Base-by-base conservation (phyloP, 2,113 vertebrate genomes). In the Pterocles gutturalis region DNA sequence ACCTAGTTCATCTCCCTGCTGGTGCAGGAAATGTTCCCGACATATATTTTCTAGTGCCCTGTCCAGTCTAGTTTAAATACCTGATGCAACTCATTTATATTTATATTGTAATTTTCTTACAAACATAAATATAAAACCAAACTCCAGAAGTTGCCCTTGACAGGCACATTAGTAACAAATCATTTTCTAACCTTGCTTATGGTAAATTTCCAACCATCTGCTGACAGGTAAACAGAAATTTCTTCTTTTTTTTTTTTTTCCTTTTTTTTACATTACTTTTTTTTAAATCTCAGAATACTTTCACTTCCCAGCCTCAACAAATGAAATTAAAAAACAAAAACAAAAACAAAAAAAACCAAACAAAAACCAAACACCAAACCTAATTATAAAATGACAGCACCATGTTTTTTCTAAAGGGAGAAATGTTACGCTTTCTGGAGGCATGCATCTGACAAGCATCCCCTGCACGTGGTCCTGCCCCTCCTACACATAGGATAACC, bases 111-210 rank as follows among this genome's bases (percentile, higher is more conserved):
- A 96, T 98, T 97, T 96, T 94, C 94, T 97, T 96, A 94, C 91
- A 95, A 92, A 93, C 87, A 91, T 96, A 97, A 97, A 96, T 97
- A 96, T 94, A 98, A 98, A 97, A 86, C 94, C 90, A 96, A 97
- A 97, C 96, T 96, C 93, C 93, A 95, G 97, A 96, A 94, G 17
- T 92, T 97, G 90, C 94, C 89, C 97, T 98, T 97, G 94, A 97
- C 93, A 94, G 89, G 61, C 69, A 81, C 67, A 93, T 69, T 96
- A 91, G 94, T 96, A 98, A 97, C 97, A 96, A 97, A 96, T 96
- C 95, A 97, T 97, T 97, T 98, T 96, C 94, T 96, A 96, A 97
- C 98, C 94, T 92, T 97, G 89, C 84, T 85, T 97, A 81, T 97
- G 92, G 77, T 97, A 96, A 87, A 96, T 97, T 96, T 89, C 87